Evolutionary conservation across 1,140 invertebrate genomes (phyloP), one percentile per base, ranked within the genome.

Genomic region (Oedothorax gibbosus): DNA sequence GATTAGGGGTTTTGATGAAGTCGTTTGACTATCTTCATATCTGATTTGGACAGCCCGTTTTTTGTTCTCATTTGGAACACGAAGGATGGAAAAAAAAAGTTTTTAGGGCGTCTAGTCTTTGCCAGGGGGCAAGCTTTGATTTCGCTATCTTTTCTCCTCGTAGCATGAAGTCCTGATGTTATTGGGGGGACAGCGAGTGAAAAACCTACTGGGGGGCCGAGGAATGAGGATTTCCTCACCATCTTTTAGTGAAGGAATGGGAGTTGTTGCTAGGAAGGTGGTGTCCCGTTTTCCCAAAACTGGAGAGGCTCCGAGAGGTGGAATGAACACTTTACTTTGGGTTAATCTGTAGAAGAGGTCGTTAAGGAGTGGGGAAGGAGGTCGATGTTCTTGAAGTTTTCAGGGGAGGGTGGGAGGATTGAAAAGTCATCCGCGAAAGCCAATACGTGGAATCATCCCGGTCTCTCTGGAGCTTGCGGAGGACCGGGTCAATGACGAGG

Each of bases 351-450:
- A 68, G n/a, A 51, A 18, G 3, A 78, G 5, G 15, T 35, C 10
- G 5, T 9, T 1, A 21, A 21, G 12, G 0, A 12, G 20, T 0
- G 8, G 7, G 2, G 8, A 49, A 49, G 7, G 6, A 4, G 49
- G 12, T 54, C 50, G 18, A 54, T 35, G 51, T 0, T 21, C 73
- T n/a, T 76, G 56, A 10, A 62, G 56, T 78, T 91, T 90, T 12
- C 87, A 86, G 0, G 91, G 35, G 0, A 35, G 60, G 21, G 11
- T 14, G 0, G 6, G n/a, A n/a, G n/a, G n/a, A n/a, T n/a, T n/a
- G n/a, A n/a, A n/a, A n/a, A n/a, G n/a, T n/a, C n/a, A n/a, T n/a
- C n/a, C n/a, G n/a, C n/a, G n/a, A n/a, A n/a, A n/a, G n/a, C n/a
- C n/a, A n/a, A n/a, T n/a, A n/a, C n/a, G n/a, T n/a, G n/a, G n/a